Conservation (phyloP, 2,888 invertebrate genomes). For the Noctuana brunneofusca region DNA sequence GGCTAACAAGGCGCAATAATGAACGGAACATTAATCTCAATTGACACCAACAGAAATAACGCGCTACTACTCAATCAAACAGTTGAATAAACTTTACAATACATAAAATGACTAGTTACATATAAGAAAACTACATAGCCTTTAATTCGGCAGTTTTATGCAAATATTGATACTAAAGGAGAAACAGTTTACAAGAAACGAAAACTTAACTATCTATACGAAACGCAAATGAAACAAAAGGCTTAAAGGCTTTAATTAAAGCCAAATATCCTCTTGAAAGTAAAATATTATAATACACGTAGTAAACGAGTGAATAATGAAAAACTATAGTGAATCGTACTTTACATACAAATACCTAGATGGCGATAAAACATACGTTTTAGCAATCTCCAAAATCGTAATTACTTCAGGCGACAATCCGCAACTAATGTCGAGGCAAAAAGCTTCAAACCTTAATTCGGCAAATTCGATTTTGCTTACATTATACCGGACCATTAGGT, state of each 20-base stretch:
- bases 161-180: too few species aligned
- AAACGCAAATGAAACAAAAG: too few species aligned
- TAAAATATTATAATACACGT: too few species aligned
- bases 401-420: conserved; percentile 9
- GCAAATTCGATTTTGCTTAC: conserved; percentile 24
- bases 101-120: not conserved
- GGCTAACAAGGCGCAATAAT: conserved; percentile 20
- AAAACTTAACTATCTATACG: too few species aligned
- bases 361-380: not conserved
- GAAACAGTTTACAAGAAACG: too few species aligned
- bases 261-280: too few species aligned
- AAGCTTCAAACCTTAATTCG: not conserved
- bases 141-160: too few species aligned
- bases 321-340: too few species aligned
- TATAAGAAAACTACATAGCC: too few species aligned
- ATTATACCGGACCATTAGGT: conserved; percentile 17
- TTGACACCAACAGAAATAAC: conserved; percentile 10
- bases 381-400: not conserved
- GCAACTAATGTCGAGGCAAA: conserved; percentile 2
- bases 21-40: conserved; percentile 20
- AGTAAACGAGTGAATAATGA: too few species aligned
- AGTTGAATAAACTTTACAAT: conserved; percentile 15
- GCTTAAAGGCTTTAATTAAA: too few species aligned
- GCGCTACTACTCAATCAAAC: conserved; percentile 13
- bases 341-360: too few species aligned